These are phyloP conservation scores for Paralvinella palmiformis DNA, from an alignment of 1,140 invertebrate genomes.

Conservation along the genomic window DNA sequence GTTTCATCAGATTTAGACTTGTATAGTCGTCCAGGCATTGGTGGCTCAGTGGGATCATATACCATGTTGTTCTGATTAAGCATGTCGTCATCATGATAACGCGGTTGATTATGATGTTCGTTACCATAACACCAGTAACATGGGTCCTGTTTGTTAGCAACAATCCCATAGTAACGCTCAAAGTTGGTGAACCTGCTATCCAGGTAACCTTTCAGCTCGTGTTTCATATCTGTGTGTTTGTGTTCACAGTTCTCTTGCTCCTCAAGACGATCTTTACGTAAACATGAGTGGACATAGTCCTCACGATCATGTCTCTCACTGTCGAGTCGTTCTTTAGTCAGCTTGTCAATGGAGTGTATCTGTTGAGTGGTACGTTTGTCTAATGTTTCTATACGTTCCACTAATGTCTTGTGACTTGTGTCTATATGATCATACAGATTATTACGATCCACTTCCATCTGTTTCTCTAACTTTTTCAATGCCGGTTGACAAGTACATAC, in stretches of 20 bases:
- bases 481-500: slow-evolving; percentile 77
- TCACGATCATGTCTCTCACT: slow-evolving; percentile 30
- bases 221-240: slow-evolving; percentile 24
- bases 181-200: slow-evolving; percentile 34
- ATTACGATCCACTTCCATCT: slow-evolving; percentile 75
- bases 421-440: slow-evolving; percentile 79
- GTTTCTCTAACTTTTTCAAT: slow-evolving; percentile 79
- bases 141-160: slow-evolving; percentile 41
- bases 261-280: slow-evolving; percentile 27
- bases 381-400: slow-evolving; percentile 70
- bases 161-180: slow-evolving; percentile 36
- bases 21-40: slow-evolving; percentile 26
- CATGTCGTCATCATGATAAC: not conserved
- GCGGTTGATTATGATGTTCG: not conserved
- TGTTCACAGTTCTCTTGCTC: slow-evolving; percentile 20
- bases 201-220: slow-evolving; percentile 36
- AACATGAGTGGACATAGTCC: slow-evolving; percentile 25
- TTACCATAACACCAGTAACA: slow-evolving; percentile 24
- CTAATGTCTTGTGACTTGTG: slow-evolving; percentile 69
- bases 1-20: slow-evolving; percentile 47
- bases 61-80: not conserved
- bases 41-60: not conserved
- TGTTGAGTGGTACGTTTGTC: slow-evolving; percentile 71
- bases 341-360: slow-evolving; percentile 51
- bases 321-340: slow-evolving; percentile 31